These are phyloP conservation scores for Eupristina koningsbergeri DNA, from an alignment of 1,140 invertebrate species.

Conservation along the genomic window DNA sequence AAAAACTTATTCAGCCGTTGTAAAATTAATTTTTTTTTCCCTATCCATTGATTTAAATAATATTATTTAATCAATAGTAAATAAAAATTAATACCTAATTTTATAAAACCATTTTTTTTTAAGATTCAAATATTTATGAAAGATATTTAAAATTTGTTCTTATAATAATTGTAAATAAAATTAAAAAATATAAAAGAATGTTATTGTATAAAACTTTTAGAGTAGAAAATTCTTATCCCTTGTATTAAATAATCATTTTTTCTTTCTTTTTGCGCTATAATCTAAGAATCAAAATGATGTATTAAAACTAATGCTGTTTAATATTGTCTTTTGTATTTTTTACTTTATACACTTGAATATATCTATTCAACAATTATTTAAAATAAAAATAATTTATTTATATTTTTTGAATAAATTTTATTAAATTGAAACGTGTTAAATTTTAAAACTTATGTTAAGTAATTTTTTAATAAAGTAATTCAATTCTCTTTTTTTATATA, in stretches of 20 bases:
- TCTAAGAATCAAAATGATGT: conserved; percentile 15
- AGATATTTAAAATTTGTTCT: not conserved
- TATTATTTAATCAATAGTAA: no score
- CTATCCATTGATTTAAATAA: not conserved
- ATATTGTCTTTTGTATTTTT: not conserved
- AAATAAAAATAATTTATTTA: not conserved
- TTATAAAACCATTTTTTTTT: conserved; percentile 4
- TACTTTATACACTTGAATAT: not conserved
- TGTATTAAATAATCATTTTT: not conserved
- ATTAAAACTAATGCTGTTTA: not conserved
- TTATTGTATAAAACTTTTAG: conserved; percentile 33
- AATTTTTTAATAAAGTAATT: conserved; percentile 27
- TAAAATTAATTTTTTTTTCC: not conserved
- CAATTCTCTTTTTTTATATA: not conserved
- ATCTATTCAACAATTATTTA: not conserved
- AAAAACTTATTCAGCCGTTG: no score
- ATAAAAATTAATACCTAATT: no score
- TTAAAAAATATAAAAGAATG: not conserved
- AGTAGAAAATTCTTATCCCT: conserved; percentile 23
- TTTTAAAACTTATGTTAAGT: not conserved
- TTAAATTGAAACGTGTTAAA: not conserved
- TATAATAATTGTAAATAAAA: not conserved
- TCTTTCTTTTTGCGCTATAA: conserved; percentile 5
- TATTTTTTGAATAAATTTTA: not conserved
- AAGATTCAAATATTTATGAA: not conserved